Base-by-base conservation (phyloP, 2,888 invertebrate species). In the Agrochola lychnidis region DNA sequence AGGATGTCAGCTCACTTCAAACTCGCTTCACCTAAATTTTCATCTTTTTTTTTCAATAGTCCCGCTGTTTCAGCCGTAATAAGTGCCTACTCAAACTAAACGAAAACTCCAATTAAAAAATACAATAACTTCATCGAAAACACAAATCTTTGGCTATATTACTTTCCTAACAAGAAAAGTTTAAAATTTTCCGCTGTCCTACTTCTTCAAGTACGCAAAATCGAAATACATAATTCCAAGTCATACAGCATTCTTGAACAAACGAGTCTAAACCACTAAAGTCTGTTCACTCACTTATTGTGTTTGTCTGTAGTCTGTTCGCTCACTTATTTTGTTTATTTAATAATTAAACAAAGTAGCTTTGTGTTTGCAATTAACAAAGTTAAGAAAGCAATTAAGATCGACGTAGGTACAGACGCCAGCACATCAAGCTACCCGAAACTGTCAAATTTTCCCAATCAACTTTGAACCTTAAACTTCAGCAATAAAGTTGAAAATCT, bases 291-390 rank as follows among this genome's bases (percentile, higher is more conserved):
- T 14, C 4, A 12, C 12, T 45, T 45, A 45, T 45, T 45, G 14
- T 45, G 45, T 45, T 45, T 45, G n/a, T n/a, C n/a, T n/a, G n/a
- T n/a, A 73, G n/a, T 19, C 40, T 10, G 16, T n/a, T 45, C 1
- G 12, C 45, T 14, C 4, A 12, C 12, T 45, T 45, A 45, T 45
- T 45, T 45, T 45, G 45, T 45, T 45, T 45, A 19, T 36, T 61
- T 36, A 48, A 36, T 74, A 16, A 36, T 72, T 48, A 16, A 6
- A 40, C 40, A 40, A 71, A 48, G 25, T 16, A 36, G n/a, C 72
- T 45, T 73, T 59, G 36, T 25, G 36, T 71, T 36, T 9, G 14
- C 36, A 72, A 48, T 59, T 30, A 14, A 57, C 36, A 45, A 48
- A 48, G 30, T 45, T 45, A 42, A 30, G 12, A 30, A n/a, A 73